Conservation (phyloP, 2,797 vertebrate species). For the Mareca strepera region DNA sequence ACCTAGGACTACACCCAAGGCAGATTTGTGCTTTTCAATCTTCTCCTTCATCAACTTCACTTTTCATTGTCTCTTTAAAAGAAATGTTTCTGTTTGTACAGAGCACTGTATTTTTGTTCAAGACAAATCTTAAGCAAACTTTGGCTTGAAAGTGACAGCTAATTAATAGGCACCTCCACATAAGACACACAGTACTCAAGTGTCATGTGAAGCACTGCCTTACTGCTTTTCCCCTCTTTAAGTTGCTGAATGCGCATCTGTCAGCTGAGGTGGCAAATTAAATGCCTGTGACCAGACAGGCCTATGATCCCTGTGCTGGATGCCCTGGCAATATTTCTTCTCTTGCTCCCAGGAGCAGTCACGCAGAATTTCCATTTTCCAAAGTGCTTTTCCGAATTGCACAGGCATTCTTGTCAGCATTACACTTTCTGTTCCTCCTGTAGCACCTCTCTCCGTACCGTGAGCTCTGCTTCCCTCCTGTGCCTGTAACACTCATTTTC, state of each 20-base stretch:
- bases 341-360: not conserved
- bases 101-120: not conserved
- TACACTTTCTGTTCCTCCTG: not conserved
- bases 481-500: not conserved
- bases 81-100: not conserved
- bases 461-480: not conserved
- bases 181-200: accelerated
- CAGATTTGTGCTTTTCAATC: not conserved
- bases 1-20: accelerated
- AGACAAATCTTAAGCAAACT: not conserved
- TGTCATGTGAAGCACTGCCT: accelerated
- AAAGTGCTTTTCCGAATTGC: not conserved
- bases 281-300: not conserved
- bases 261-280: not conserved
- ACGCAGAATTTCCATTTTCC: not conserved
- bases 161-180: not conserved
- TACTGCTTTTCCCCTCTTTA: accelerated
- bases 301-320: accelerated
- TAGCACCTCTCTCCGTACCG: not conserved
- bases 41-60: not conserved
- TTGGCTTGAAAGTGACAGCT: not conserved
- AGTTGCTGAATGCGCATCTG: not conserved
- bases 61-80: not conserved
- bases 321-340: not conserved
- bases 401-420: not conserved